Evolutionary conservation across 2,113 vertebrate genomes (phyloP), one percentile per base, ranked within the genome.

Genomic region (Perccottus glenii): DNA sequence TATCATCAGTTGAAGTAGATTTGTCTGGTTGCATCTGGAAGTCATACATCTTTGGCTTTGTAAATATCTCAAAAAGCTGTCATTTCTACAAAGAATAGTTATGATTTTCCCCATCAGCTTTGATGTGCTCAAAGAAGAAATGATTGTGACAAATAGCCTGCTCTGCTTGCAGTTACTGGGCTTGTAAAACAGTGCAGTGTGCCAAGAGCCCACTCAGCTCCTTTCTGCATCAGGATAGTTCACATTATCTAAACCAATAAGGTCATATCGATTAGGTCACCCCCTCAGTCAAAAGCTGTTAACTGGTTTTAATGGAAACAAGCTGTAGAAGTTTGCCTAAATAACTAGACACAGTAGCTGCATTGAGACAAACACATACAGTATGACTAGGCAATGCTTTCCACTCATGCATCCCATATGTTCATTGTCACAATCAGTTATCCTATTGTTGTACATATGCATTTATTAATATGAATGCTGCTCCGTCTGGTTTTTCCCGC

Each of bases 231-330:
- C 64, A 57, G 78, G 59, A 72, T 42, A 45, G 63, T 67, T 82
- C 60, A 70, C 64, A 77, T 77, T 68, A 81, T 65, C 2, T 1
- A 60, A 43, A 67, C 67, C 81, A 75, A 78, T 74, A 78, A 27
- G 76, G 70, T 70, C 64, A 51, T 67, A 84, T 77, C 73, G 85
- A 84, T 75, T 15, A 32, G 74, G 70, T 70, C 73, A 65, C 16
- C 57, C 43, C 27, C 27, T 52, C 53, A 66, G 83, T 67, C 75
- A 65, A 51, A 62, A 55, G 42, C 55, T 42, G 52, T 71, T 80
- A 77, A 75, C 70, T 56, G 58, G 64, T 70, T 55, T 10, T 60
- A 75, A 80, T 75, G 51, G 60, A 74, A n/a, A 78, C 71, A 72
- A 53, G 67, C 12, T n/a, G 67, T 64, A 19, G 8, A 55, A 56